phyloP scores from a whole-genome alignment of 2,797 vertebrate species.

The Clamator glandarius region DNA sequence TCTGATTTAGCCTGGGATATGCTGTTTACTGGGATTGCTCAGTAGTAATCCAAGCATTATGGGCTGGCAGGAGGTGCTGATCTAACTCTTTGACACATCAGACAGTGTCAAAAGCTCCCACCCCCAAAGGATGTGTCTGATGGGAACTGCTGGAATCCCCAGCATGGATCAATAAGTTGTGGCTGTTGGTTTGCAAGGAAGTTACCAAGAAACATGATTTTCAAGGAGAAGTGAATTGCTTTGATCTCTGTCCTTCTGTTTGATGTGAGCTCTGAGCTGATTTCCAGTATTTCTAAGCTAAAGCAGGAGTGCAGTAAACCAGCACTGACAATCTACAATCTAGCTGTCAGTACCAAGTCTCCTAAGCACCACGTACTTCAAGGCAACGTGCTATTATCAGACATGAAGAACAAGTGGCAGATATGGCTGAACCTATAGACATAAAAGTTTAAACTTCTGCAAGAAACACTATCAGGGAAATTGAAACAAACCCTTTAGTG shows the following conservation, averaged over 20 bases:
- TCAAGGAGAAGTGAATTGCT: neutral
- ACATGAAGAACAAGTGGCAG: neutral
- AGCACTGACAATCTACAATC: neutral
- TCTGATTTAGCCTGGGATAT: neutral
- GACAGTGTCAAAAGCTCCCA: neutral
- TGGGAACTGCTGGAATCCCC: neutral
- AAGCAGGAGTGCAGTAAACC: neutral
- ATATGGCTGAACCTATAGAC: neutral
- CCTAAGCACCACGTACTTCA: neutral
- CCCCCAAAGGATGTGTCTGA: neutral
- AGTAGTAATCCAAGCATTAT: neutral
- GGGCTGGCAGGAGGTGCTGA: neutral
- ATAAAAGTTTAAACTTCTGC: neutral
- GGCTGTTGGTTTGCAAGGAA: slow-evolving; percentile 42
- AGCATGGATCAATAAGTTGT: slow-evolving; percentile 27
- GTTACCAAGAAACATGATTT: slow-evolving; percentile 1
- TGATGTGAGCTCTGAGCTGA: neutral
- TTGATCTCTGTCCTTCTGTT: slow-evolving; percentile 27
- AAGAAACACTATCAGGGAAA: neutral
- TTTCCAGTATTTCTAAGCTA: neutral
- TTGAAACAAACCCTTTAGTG: neutral
- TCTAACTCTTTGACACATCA: neutral
- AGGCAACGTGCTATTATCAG: neutral
- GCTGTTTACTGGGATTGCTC: neutral
- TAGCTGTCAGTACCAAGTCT: neutral